Percentiles rank a stretch among this genome's conserved stretches.
phyloP scores from a whole-genome alignment of 2,888 invertebrate species.

The Polyommatus icarus region DNA sequence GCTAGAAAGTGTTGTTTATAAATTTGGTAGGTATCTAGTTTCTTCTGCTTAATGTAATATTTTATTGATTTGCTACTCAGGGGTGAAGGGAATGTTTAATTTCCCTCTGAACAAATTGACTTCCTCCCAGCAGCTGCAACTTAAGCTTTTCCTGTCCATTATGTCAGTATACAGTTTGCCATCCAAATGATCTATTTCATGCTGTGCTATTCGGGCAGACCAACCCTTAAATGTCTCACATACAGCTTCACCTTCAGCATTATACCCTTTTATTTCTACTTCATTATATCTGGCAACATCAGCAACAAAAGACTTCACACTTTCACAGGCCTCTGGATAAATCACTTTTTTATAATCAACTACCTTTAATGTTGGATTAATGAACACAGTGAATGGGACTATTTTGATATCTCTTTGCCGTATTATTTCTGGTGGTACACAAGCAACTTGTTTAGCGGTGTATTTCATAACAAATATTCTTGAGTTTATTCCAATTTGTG shows the following conservation, averaged over 20 bases:
- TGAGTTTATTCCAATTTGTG: constrained; percentile 86
- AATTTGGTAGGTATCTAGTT: background rate
- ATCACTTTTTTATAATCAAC: constrained; percentile 81
- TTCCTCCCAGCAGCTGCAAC: constrained; percentile 84
- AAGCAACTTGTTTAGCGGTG: constrained; percentile 67
- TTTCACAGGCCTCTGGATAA: constrained; percentile 85
- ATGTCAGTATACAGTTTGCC: constrained; percentile 86
- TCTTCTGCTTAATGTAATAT: background rate
- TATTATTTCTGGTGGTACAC: constrained; percentile 51
- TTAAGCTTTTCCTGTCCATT: constrained; percentile 84
- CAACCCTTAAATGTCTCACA: constrained; percentile 81
- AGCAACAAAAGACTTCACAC: constrained; percentile 85
- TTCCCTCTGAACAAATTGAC: constrained; percentile 84
- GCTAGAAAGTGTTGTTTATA: background rate
- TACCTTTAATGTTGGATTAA: constrained; percentile 86
- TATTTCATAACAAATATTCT: constrained; percentile 81
- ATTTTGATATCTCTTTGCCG: constrained; percentile 74
- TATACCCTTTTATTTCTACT: constrained; percentile 73
- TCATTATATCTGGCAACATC: constrained; percentile 85
- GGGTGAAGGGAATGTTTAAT: constrained; percentile 81
- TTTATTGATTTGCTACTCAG: constrained; percentile 46
- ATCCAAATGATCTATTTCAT: constrained; percentile 89
- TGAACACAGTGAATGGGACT: constrained; percentile 83
- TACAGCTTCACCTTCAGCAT: constrained; percentile 74
- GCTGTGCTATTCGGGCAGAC: constrained; percentile 87